Conservation (phyloP, 2,888 invertebrate species). For the Maniola hyperantus region DNA sequence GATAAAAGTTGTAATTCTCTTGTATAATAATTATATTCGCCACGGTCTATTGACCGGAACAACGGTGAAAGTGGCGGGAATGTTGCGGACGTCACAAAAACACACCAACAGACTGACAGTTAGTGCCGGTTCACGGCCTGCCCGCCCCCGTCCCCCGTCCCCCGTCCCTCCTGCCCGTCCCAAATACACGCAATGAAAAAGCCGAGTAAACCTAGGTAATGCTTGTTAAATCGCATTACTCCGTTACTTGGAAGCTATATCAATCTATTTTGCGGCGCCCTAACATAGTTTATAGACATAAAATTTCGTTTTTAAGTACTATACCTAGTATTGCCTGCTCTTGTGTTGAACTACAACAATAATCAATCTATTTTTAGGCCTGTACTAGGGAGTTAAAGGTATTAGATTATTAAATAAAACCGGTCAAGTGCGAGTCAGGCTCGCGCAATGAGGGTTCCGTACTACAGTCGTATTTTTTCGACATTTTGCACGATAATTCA, state of each 20-base stretch:
- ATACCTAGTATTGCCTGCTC: background rate
- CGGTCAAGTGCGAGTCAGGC: too few species aligned
- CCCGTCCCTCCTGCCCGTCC: slow-evolving; percentile 31
- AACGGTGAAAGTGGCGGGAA: slow-evolving; percentile 42
- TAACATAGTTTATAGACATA: slow-evolving; percentile 2
- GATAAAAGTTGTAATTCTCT: slow-evolving; percentile 16
- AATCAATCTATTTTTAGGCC: too few species aligned
- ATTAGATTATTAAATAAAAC: too few species aligned
- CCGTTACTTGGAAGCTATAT: slow-evolving; percentile 21
- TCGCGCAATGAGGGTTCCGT: too few species aligned
- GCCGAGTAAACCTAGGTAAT: background rate
- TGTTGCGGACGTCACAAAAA: slow-evolving; percentile 8
- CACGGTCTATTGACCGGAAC: slow-evolving; percentile 37
- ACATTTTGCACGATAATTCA: too few species aligned
- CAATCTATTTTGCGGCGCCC: slow-evolving; percentile 4
- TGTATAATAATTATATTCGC: slow-evolving; percentile 8
- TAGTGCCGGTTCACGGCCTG: slow-evolving; percentile 36
- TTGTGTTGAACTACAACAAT: background rate
- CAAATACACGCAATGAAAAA: slow-evolving; percentile 23
- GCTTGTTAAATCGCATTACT: background rate
- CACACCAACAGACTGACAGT: slow-evolving; percentile 28
- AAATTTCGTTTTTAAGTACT: background rate
- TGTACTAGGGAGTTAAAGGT: too few species aligned
- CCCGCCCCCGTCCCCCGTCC: slow-evolving; percentile 30
- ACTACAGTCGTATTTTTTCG: too few species aligned